phyloP scores from a whole-genome alignment of 1,140 invertebrate genomes.

The Aphelenchoides fujianensis region DNA sequence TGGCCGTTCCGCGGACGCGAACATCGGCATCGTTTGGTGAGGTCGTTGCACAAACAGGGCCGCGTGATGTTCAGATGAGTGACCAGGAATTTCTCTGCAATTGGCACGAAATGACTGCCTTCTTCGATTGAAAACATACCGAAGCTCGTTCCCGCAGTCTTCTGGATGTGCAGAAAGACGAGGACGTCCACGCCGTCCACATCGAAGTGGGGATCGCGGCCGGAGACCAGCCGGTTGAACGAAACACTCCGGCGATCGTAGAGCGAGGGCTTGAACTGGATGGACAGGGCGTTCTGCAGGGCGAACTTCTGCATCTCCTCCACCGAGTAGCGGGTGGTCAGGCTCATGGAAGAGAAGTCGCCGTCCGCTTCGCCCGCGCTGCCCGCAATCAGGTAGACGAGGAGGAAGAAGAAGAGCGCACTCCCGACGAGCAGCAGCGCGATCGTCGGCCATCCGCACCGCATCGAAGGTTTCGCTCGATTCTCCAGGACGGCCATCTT shows the following conservation, averaged over 20 bases:
- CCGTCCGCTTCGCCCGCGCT: background rate
- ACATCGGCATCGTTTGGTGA: slow-evolving; percentile 73
- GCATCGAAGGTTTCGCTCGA: background rate
- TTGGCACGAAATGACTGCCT: too few relatives aligned
- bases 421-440: background rate
- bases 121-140: too few relatives aligned
- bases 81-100: slow-evolving; percentile 68
- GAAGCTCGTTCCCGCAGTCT: slow-evolving; percentile 90
- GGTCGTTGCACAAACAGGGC: slow-evolving; percentile 52
- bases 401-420: background rate
- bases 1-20: slow-evolving; percentile 38
- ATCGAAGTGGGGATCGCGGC: background rate
- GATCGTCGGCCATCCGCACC: background rate
- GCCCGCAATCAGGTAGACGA: background rate
- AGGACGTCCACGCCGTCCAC: slow-evolving; percentile 87
- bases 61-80: slow-evolving; percentile 50
- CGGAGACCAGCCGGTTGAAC: slow-evolving; percentile 49
- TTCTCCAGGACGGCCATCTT: background rate
- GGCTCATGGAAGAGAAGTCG: background rate
- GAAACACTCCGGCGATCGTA: slow-evolving; percentile 47
- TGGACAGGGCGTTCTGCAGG: slow-evolving; percentile 43
- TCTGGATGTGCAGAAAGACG: slow-evolving; percentile 97
- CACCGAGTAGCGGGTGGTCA: slow-evolving; percentile 38
- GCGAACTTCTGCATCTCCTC: slow-evolving; percentile 53
- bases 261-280: slow-evolving; percentile 44